Evolutionary conservation across 1,140 invertebrate genomes (phyloP).

Genomic region (Saccostrea echinata): DNA sequence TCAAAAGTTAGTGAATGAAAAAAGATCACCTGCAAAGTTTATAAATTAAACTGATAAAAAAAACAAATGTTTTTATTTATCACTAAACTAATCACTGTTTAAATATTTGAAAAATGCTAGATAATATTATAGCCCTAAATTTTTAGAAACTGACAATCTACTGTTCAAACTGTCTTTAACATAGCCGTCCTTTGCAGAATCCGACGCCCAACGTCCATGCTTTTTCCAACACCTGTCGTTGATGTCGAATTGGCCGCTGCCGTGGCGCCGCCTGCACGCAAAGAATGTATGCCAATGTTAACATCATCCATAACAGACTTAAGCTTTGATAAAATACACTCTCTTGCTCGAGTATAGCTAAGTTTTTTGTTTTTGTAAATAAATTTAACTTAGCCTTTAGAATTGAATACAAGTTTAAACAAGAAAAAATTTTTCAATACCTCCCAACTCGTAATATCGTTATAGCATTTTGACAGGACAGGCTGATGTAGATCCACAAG

Average conservation of each 20-base stretch:
- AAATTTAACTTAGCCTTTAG: neutral
- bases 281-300: neutral
- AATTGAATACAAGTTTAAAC: slow-evolving; percentile 51
- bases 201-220: neutral
- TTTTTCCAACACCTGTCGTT: neutral
- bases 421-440: slow-evolving; percentile 40
- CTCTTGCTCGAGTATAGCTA: neutral
- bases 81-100: too few species aligned
- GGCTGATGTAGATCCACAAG: slow-evolving; percentile 41
- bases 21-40: too few species aligned
- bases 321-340: neutral
- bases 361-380: slow-evolving; percentile 53
- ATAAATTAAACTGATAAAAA: too few species aligned
- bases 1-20: too few species aligned
- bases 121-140: too few species aligned
- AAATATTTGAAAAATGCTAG: too few species aligned
- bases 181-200: neutral
- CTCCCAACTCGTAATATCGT: slow-evolving; percentile 23
- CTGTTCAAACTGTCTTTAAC: neutral
- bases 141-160: neutral
- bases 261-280: neutral
- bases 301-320: neutral
- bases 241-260: neutral
- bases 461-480: slow-evolving; percentile 46
- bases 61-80: too few species aligned